Evolutionary conservation across 2,888 invertebrate genomes (phyloP), one percentile per base, ranked within the genome.

Genomic region (Himalopsyche kuldschensis): DNA sequence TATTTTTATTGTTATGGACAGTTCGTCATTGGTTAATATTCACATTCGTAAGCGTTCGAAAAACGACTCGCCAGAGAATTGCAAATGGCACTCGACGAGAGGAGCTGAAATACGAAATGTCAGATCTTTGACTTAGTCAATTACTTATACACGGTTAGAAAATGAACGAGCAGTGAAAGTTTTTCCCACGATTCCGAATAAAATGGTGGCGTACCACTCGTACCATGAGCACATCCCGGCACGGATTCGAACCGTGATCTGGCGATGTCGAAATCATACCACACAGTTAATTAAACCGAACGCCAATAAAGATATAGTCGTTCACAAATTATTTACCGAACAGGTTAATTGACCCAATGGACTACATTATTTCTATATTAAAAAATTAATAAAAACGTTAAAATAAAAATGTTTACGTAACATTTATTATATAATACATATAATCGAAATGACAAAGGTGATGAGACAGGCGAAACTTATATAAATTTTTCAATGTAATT

Each of bases 81-180:
- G 27, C 24, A 69, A 69, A 69, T 27, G 30, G 15, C 69, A 27
- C 69, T 69, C 69, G 27, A 4, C 4, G 69, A 69, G 69, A 69
- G 27, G 69, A 8, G 69, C 69, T 69, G 15, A 69, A 69, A 69
- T 69, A 30, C 69, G 30, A 69, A 69, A 69, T 69, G 69, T 69
- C 69, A 69, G 69, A 69, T 69, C 69, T 24, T 15, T 69, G 69
- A 30, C 30, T 30, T 69, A 69, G 69, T 69, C 69, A 30, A 69
- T 69, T 69, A 69, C 69, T 69, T 69, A 69, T 69, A 8, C 75
- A 31, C 46, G 24, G 76, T 32, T 47, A 77, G 76, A 76, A 78
- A 81, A 83, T 63, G 78, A 83, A 78, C 55, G 48, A 80, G 79
- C 81, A 83, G 85, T 83, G 85, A 85, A 85, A 85, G 85, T 85